Conservation (phyloP, 2,888 invertebrate species). For the Dicyrtomina minuta region DNA sequence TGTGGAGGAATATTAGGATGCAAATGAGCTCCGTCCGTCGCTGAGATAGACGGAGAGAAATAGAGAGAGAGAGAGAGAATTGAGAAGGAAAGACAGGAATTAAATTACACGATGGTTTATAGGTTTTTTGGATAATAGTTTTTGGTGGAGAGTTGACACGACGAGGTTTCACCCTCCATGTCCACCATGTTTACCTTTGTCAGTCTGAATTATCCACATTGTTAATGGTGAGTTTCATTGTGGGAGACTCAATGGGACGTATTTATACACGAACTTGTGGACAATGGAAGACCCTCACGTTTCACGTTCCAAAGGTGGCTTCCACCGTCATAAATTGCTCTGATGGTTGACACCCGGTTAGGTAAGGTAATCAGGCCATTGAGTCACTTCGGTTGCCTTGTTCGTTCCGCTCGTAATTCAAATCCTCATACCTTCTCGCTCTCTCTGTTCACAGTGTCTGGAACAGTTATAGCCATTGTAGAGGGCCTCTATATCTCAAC, state of each 20-base stretch:
- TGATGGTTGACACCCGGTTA: conserved; percentile 31
- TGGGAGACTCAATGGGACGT: conserved; percentile 16
- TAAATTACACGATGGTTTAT: conserved; percentile 32
- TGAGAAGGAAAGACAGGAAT: conserved; percentile 7
- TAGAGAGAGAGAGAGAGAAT: background rate
- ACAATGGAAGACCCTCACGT: conserved; percentile 10
- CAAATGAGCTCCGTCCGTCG: background rate
- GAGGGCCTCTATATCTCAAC: too few species aligned
- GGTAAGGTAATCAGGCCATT: conserved; percentile 33
- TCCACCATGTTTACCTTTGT: conserved; percentile 47
- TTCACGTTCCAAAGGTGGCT: conserved; percentile 6
- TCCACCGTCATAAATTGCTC: conserved; percentile 29
- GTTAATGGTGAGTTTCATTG: conserved; percentile 35
- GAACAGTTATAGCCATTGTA: too few species aligned
- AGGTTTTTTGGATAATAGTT: conserved; percentile 29
- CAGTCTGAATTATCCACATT: conserved; percentile 43
- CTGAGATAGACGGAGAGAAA: background rate
- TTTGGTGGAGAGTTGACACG: conserved; percentile 30
- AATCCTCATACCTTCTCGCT: conserved; percentile 12
- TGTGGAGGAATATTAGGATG: too few species aligned
- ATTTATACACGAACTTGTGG: conserved; percentile 3
- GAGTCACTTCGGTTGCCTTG: conserved; percentile 20
- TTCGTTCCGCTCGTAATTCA: conserved; percentile 36
- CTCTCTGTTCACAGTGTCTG: background rate
- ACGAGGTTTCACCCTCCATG: conserved; percentile 39